Percentiles rank a stretch among this genome's conserved stretches.
Conservation (phyloP, 2,113 vertebrate species). For the Edolisoma coerulescens region DNA sequence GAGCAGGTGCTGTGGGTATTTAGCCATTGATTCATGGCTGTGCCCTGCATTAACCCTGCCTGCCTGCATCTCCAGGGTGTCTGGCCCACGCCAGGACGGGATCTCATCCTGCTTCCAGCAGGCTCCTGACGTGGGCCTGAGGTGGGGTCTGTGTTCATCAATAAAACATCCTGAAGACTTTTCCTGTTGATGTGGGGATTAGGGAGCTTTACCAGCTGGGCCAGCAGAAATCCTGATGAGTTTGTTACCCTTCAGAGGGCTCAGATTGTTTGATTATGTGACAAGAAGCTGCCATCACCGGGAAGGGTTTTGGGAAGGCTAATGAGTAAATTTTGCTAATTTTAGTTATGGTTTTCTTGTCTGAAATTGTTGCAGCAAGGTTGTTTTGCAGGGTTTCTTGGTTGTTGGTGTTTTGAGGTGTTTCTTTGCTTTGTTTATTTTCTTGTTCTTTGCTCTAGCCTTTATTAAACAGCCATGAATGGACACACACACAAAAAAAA, state of each 20-base stretch:
- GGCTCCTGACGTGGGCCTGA: neutral
- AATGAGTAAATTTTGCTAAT: neutral
- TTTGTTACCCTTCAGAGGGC: neutral
- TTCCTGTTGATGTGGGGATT: neutral
- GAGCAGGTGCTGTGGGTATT: no score
- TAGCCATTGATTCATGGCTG: rapidly evolving
- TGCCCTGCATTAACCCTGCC: neutral
- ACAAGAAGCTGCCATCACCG: neutral
- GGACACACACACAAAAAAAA: no score
- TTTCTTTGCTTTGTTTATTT: neutral
- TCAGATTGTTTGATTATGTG: neutral
- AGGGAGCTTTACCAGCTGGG: slow-evolving; percentile 15
- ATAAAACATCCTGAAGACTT: neutral
- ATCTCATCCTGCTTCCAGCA: neutral
- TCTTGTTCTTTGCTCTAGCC: neutral
- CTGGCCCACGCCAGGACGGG: neutral
- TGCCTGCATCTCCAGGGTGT: neutral
- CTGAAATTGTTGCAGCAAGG: neutral
- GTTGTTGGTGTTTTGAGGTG: neutral
- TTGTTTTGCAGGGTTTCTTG: rapidly evolving
- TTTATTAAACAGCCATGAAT: neutral
- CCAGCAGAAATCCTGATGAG: slow-evolving; percentile 29
- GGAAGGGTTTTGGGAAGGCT: neutral
- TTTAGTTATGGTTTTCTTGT: neutral
- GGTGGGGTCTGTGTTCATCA: neutral